A percentile compares a stretch with the other conserved stretches of the same genome.
phyloP scores from a whole-genome alignment of 2,797 vertebrate genomes.

The Chelmon rostratus region DNA sequence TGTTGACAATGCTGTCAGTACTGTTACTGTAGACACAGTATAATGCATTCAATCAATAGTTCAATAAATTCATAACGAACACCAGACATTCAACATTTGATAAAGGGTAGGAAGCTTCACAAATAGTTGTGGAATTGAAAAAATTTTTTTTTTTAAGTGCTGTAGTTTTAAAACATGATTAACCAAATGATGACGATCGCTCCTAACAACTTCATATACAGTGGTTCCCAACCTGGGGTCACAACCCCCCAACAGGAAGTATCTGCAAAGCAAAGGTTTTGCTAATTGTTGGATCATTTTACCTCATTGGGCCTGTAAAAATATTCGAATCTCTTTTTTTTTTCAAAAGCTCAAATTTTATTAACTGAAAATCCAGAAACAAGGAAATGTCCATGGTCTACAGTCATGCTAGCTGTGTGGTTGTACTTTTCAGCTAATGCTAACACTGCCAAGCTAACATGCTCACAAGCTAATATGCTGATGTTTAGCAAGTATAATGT shows the following conservation, averaged over 20 bases:
- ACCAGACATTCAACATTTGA: background rate
- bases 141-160: background rate
- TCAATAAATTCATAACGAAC: background rate
- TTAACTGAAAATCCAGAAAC: background rate
- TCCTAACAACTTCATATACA: background rate
- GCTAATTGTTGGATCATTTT: background rate
- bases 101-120: background rate
- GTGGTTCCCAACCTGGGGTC: background rate
- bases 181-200: background rate
- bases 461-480: background rate
- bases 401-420: background rate
- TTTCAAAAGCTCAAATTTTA: background rate
- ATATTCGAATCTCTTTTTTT: background rate
- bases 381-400: background rate
- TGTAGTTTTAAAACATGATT: background rate
- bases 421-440: background rate
- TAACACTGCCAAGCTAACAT: background rate
- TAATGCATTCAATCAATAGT: constrained; percentile 10
- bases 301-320: background rate
- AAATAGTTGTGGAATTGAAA: background rate
- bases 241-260: background rate
- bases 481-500: too few relatives aligned
- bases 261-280: background rate
- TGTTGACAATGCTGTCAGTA: constrained; percentile 15
- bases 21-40: background rate